Base-by-base conservation (phyloP, 2,888 invertebrate genomes). In the Hylaea fasciaria region DNA sequence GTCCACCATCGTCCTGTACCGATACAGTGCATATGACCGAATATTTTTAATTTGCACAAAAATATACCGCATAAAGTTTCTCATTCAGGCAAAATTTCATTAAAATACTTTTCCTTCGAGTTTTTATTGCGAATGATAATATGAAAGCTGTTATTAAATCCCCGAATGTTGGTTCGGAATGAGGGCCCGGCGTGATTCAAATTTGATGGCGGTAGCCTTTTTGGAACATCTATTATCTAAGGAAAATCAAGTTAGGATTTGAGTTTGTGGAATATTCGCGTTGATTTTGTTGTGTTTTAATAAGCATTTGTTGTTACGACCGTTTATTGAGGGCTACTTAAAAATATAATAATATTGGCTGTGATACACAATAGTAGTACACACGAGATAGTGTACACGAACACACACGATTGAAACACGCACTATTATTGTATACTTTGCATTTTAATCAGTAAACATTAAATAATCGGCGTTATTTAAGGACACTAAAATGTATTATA, bases 1-100 rank as follows among this genome's bases (percentile, higher is more conserved):
- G 60, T 1, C 3, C 10, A 17, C 1, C 2, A 5, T 11, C 8
- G 4, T 14, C 1, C 10, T 55, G 47, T 55, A 43, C 35, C 52
- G 48, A 57, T 56, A 61, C 35, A 50, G 41, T 46, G 50, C 62
- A 58, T 63, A 55, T 63, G 58, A 63, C 58, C 55, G 58, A 63
- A 58, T 51, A 63, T 58, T 63, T 63, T 63, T 63, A 63, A 63
- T 63, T 63, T 63, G 55, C 58, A 63, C 62, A 55, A 63, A 63
- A 64, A 49, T 61, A 54, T 57, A 57, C 57, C 43, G 56, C 56
- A 49, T 54, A 54, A 65, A 65, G 59, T 65, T 65, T 58, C 44
- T 44, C 65, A 62, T 62, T 49, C 52, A 56, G 48, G 53, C 49
- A 47, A 54, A 58, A 65, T 65, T 65, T 62, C 65, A 65, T 65